Conservation (phyloP, 2,113 vertebrate species). For the Pteruthius melanotis region DNA sequence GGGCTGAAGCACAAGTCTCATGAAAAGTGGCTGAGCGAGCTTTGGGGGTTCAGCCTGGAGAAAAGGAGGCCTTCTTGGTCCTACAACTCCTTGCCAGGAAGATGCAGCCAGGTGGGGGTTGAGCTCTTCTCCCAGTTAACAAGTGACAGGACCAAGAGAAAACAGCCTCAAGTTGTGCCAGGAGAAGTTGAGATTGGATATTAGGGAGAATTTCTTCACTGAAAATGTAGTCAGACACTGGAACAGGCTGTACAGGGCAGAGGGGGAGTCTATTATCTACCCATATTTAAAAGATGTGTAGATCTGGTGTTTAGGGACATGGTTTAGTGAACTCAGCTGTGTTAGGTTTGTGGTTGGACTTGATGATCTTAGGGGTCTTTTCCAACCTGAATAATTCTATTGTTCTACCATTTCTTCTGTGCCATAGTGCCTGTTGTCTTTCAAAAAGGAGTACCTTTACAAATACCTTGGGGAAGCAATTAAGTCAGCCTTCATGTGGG, state of each 20-base stretch:
- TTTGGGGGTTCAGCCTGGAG: not conserved
- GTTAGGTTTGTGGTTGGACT: not conserved
- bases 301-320: not conserved
- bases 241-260: not conserved
- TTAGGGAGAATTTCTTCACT: not conserved
- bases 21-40: not conserved
- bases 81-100: not conserved
- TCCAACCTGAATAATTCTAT: not conserved
- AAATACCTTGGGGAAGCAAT: not conserved
- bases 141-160: not conserved
- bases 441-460: not conserved
- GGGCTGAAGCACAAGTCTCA: not conserved
- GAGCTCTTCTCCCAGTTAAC: not conserved
- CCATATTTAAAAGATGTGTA: not conserved
- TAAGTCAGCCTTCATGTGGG: not conserved
- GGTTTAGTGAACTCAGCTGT: not conserved
- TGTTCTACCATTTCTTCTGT: not conserved
- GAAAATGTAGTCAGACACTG: not conserved
- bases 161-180: not conserved
- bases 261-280: not conserved
- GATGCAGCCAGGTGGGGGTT: fast-evolving
- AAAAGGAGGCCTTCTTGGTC: not conserved
- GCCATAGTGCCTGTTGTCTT: not conserved
- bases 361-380: not conserved
- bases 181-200: not conserved